phyloP scores from a whole-genome alignment of 2,888 invertebrate genomes.

The Stenotaenia linearis region DNA sequence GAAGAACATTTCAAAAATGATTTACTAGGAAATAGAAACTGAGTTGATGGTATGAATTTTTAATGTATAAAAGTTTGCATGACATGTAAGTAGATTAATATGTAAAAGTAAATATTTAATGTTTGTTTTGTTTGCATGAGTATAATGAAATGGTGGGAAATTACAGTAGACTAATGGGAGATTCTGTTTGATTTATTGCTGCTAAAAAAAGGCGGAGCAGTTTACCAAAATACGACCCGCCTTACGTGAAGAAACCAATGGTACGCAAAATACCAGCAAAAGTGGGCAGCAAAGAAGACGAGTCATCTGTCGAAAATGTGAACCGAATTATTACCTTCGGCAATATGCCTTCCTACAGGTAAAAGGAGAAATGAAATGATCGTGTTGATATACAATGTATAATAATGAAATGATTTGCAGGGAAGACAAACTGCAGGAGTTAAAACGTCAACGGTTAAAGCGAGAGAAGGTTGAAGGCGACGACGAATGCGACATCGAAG shows the following conservation, averaged over 20 bases:
- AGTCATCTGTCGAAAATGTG: conserved; percentile 73
- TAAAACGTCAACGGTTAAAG: conserved; percentile 59
- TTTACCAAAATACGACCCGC: conserved; percentile 80
- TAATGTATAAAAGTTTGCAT: neutral
- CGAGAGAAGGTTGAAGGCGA: conserved; percentile 54
- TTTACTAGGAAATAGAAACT: neutral
- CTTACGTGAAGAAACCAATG: conserved; percentile 76
- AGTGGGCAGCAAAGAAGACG: conserved; percentile 52
- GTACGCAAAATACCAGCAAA: conserved; percentile 55
- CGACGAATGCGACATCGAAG: conserved; percentile 68
- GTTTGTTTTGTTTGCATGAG: neutral
- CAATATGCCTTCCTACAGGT: conserved; percentile 55
- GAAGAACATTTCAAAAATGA: neutral
- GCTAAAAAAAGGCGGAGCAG: conserved; percentile 66
- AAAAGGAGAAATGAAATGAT: neutral
- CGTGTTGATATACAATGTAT: neutral
- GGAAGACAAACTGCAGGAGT: conserved; percentile 71
- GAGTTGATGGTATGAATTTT: neutral
- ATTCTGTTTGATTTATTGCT: neutral
- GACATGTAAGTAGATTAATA: neutral
- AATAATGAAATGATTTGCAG: conserved; percentile 50
- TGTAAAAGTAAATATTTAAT: neutral
- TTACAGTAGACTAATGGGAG: neutral
- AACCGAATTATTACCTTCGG: conserved; percentile 76
- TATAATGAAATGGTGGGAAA: neutral